Evolutionary conservation across 2,113 vertebrate species (phyloP).

Genomic region (Odontophorus gujanensis): DNA sequence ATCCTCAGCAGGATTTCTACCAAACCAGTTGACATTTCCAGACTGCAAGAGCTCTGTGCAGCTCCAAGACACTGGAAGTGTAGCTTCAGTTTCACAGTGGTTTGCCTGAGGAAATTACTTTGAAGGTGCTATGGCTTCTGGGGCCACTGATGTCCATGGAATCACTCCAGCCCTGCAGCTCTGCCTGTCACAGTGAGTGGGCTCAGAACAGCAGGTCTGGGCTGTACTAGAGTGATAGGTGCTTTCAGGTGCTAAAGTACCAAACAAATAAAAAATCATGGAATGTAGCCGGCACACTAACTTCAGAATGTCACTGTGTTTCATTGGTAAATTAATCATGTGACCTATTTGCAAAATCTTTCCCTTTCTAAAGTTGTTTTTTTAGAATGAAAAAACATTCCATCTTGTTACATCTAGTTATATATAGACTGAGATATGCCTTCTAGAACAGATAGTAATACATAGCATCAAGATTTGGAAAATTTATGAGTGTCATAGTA

Average conservation of each 20-base stretch:
- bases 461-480: background rate
- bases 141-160: background rate
- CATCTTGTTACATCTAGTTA: background rate
- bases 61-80: background rate
- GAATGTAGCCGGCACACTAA: background rate
- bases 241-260: background rate
- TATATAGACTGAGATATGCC: background rate
- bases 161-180: background rate
- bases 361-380: background rate
- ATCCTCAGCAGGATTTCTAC: background rate
- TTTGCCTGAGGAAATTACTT: background rate
- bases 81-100: background rate
- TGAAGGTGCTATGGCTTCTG: background rate
- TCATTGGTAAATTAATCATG: background rate
- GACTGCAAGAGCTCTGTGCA: background rate
- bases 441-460: background rate
- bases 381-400: background rate
- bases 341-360: background rate
- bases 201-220: background rate
- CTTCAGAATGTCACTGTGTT: background rate
- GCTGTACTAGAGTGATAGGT: background rate
- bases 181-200: background rate
- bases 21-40: background rate
- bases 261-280: background rate
- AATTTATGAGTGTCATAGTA: background rate